Evolutionary conservation across 2,113 vertebrate genomes (phyloP).

Genomic region (Oncorhynchus clarkii): DNA sequence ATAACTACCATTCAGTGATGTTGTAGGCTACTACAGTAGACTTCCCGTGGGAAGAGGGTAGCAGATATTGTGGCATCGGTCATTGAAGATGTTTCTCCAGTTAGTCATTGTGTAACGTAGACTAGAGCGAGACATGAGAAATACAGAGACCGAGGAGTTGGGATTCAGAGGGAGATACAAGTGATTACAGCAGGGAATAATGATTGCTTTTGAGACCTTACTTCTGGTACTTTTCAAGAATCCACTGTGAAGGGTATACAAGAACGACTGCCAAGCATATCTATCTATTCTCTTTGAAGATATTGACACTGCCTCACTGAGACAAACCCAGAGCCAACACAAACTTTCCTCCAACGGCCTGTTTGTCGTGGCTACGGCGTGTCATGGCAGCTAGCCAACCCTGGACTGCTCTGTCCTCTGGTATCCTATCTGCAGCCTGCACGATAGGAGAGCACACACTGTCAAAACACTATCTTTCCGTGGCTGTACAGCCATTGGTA

Average conservation of each 20-base stretch:
- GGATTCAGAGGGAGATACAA: no score
- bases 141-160: no score
- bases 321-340: not conserved
- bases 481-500: not conserved
- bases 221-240: no score
- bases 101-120: not conserved
- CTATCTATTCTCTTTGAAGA: not conserved
- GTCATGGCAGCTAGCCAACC: not conserved
- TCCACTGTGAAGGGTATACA: no score
- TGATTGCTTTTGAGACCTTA: no score
- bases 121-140: no score
- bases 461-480: conserved; percentile 23
- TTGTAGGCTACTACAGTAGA: not conserved
- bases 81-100: not conserved
- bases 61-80: not conserved
- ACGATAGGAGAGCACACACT: conserved; percentile 1
- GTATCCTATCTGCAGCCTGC: conserved; percentile 17
- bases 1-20: not conserved
- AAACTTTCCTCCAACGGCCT: not conserved
- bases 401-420: conserved; percentile 4
- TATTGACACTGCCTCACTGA: not conserved
- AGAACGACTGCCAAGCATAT: not conserved
- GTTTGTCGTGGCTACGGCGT: conserved; percentile 5
- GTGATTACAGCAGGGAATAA: no score
- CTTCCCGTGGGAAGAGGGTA: not conserved